These are phyloP conservation scores for Poicephalus gulielmi DNA, from an alignment of 2,113 vertebrate genomes.

Conservation along the genomic window DNA sequence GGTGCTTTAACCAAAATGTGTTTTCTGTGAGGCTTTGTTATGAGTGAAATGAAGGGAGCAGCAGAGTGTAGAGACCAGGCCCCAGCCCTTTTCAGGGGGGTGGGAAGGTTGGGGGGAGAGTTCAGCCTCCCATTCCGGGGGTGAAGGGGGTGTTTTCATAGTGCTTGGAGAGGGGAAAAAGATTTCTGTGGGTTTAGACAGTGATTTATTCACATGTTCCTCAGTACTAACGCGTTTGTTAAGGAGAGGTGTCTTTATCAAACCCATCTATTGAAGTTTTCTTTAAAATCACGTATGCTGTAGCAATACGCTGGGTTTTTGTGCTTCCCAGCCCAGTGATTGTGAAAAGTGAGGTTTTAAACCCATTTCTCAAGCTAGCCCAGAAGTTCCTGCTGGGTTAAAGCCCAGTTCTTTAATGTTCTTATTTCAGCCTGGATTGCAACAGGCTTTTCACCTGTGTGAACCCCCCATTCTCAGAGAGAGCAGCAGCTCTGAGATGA, in stretches of 20 bases:
- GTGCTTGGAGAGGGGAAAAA: neutral
- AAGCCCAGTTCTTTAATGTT: neutral
- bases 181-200: neutral
- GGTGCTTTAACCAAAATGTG: neutral
- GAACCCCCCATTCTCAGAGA: neutral
- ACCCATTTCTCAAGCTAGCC: neutral
- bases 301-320: fast-evolving
- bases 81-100: neutral
- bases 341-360: neutral
- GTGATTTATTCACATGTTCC: neutral
- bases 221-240: neutral
- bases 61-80: fast-evolving
- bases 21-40: neutral
- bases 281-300: neutral
- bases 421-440: neutral
- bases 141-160: neutral
- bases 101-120: neutral
- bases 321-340: neutral
- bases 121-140: neutral
- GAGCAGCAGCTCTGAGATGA: neutral
- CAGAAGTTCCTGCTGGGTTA: neutral
- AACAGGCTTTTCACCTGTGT: neutral
- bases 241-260: neutral
- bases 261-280: neutral
- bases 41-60: neutral